These are phyloP conservation scores for Caenorhabditis virilis DNA, from an alignment of 2,888 invertebrate genomes.

Conservation along the genomic window DNA sequence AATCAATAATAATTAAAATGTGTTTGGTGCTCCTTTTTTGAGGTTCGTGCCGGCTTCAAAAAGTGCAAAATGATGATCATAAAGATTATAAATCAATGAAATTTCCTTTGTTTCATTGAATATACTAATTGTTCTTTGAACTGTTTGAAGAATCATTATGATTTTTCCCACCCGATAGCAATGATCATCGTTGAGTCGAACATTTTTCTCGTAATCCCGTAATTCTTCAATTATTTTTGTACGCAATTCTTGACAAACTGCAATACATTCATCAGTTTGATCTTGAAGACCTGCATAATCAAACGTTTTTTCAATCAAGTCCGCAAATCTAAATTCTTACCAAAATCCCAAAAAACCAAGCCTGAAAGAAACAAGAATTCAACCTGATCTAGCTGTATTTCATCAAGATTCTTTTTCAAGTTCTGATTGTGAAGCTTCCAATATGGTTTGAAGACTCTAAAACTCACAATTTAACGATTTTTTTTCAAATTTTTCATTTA, in stretches of 20 bases:
- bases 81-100: constrained; percentile 28
- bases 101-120: constrained; percentile 24
- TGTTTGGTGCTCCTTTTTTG: no score
- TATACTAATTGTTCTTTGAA: constrained; percentile 14
- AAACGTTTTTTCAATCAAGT: not conserved
- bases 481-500: not conserved
- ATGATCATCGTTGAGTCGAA: constrained; percentile 20
- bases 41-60: no score
- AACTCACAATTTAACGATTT: not conserved
- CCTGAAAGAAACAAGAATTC: constrained; percentile 19
- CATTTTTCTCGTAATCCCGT: constrained; percentile 27
- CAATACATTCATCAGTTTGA: constrained; percentile 20
- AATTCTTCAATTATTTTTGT: constrained; percentile 20
- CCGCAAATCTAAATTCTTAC: not conserved
- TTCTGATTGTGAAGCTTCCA: constrained; percentile 16
- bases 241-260: constrained; percentile 14
- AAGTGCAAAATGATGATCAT: constrained; percentile 18
- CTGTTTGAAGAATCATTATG: constrained; percentile 19
- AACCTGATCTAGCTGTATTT: constrained; percentile 20
- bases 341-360: constrained; percentile 20
- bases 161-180: constrained; percentile 29
- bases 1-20: no score
- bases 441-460: constrained; percentile 23
- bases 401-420: constrained; percentile 14
- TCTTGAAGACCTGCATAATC: constrained; percentile 14